A percentile compares a stretch with the other conserved stretches of the same genome.
These are phyloP conservation scores for Dolichopus griseipennis DNA, from an alignment of 2,888 invertebrate genomes.

Conservation along the genomic window DNA sequence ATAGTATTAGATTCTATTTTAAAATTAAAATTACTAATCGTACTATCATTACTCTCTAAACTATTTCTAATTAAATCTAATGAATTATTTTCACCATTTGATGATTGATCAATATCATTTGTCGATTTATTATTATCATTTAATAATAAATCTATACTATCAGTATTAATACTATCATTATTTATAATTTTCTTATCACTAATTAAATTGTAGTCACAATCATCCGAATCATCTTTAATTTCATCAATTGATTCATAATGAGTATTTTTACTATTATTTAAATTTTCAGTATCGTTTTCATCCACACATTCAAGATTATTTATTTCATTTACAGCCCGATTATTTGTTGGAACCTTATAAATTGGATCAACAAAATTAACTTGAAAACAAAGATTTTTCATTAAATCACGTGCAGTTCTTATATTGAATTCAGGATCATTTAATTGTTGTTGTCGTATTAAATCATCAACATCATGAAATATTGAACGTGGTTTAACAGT, in stretches of 20 bases:
- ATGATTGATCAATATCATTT: neutral
- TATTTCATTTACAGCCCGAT: constrained; percentile 26
- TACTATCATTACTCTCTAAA: neutral
- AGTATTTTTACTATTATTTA: neutral
- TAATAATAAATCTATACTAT: neutral
- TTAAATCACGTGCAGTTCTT: constrained; percentile 31
- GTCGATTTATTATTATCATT: neutral
- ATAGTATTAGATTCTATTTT: neutral
- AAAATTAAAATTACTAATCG: neutral
- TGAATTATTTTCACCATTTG: neutral
- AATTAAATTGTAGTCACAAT: neutral
- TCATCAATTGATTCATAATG: neutral
- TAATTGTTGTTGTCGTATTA: constrained; percentile 14
- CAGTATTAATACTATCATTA: neutral
- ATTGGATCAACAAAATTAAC: constrained; percentile 35
- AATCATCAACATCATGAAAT: constrained; percentile 14
- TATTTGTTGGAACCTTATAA: constrained; percentile 41
- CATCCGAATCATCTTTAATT: neutral
- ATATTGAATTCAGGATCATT: constrained; percentile 26
- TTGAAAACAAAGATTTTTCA: constrained; percentile 39
- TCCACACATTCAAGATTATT: constrained; percentile 19
- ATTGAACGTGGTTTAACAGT: constrained; percentile 9
- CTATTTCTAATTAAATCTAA: neutral
- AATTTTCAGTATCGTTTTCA: neutral
- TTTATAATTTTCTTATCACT: neutral